Evolutionary conservation across 2,888 invertebrate species (phyloP), one percentile per base, ranked within the genome.

Genomic region (Meghimatium bilineatum): DNA sequence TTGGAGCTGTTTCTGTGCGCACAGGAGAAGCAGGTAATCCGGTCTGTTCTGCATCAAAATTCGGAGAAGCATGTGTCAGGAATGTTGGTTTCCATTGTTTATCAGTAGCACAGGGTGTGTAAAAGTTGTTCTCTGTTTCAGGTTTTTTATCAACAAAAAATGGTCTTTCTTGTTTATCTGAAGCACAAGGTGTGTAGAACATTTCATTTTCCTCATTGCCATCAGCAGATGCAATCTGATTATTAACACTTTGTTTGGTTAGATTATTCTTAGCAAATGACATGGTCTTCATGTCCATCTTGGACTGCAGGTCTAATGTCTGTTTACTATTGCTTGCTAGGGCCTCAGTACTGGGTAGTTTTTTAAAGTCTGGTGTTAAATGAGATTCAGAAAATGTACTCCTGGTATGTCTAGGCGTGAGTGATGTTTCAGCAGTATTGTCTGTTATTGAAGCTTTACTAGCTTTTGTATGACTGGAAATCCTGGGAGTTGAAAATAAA

Each of bases 71-170:
- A 1, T 38, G 44, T 23, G 36, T n/a, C 23, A 34, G 52, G 56
- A 82, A 82, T 49, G 29, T 36, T 10, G 77, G 56, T 69, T 29
- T 60, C 26, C 26, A 26, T 14, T 69, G 80, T 83, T 90, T 91
- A 10, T 90, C 83, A 12, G 91, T 88, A 20, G 90, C 90, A 20
- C 82, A 83, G 10, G 91, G 92, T 26, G 92, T 92, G 86, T 87
- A 91, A 85, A 91, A 92, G 76, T 88, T 87, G 14, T 91, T 90
- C 23, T 89, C 88, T 74, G 89, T 88, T 38, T 89, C 90, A n/a
- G n/a, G n/a, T 83, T 89, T 90, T 76, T 90, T 90, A 88, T 91
- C 91, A 56, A 90, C 91, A 87, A 90, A 91, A 87, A 90, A 91
- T 14, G 91, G 90, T 85, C 90, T 90, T 80, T 90, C 90, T 66